Percentiles rank a stretch among this genome's conserved stretches.
Conservation (phyloP, 2,113 vertebrate genomes). For the Ceyx margarethae region DNA sequence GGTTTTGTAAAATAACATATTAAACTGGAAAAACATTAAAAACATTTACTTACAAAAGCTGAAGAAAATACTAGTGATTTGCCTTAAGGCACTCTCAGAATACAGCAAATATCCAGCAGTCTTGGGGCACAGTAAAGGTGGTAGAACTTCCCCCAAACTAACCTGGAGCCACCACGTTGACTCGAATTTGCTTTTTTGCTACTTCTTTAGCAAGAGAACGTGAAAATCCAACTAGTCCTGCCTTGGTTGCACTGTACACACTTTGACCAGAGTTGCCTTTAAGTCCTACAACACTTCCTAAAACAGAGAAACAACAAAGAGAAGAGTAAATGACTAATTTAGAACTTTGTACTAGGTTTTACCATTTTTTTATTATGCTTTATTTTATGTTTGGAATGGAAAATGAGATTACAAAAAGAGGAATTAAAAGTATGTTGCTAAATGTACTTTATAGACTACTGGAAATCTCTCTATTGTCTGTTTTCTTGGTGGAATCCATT, state of each 20-base stretch:
- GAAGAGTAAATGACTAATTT: background rate
- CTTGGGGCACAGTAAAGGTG: background rate
- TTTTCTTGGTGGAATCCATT: background rate
- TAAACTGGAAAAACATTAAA: background rate
- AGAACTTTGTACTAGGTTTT: background rate
- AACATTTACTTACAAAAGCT: background rate
- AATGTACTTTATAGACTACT: background rate
- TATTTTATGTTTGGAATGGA: background rate
- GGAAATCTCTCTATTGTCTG: background rate
- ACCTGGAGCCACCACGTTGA: constrained; percentile 94
- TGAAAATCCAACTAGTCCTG: constrained; percentile 90
- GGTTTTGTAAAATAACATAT: background rate
- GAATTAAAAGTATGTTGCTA: background rate
- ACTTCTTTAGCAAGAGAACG: constrained; percentile 93
- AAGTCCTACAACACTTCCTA: constrained; percentile 88
- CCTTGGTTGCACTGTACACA: constrained; percentile 90
- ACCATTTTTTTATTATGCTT: background rate
- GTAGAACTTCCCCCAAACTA: constrained; percentile 25
- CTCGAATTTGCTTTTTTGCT: constrained; percentile 83
- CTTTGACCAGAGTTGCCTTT: constrained; percentile 90
- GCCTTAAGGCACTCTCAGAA: background rate
- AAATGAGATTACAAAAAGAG: background rate
- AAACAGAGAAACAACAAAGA: constrained; percentile 21
- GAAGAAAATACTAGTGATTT: background rate
- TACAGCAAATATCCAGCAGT: background rate